Base-by-base conservation (phyloP, 2,888 invertebrate genomes). In the Tetranychus piercei region DNA sequence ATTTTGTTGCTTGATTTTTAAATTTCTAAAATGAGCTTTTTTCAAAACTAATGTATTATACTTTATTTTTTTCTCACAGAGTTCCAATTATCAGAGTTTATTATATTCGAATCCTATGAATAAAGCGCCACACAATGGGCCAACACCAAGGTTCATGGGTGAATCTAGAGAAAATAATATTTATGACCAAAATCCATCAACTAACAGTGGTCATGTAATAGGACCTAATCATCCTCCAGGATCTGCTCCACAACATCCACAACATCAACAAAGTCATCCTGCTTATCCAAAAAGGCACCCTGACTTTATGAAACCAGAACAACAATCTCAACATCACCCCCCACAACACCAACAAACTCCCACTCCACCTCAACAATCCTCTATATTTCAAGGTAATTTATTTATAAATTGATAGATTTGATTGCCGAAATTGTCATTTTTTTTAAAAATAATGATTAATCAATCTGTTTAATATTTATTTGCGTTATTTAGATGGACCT, bases 291-390 rank as follows among this genome's bases (percentile, higher is more conserved):
- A 80, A 76, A 74, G 79, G 18, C 80, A 79, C 76, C 77, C 77
- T n/a, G 80, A 80, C 72, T 80, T 79, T 70, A 73, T 78, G 55
- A 79, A 80, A 75, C 76, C 75, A 20, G 74, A 73, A 6, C 80
- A 87, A 86, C 80, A n/a, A 71, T 44, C 43, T 15, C 23, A 18
- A 71, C 23, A 34, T 23, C n/a, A 70, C 7, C 22, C n/a, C 0
- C 70, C 22, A 23, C 70, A 34, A 5, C 18, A 20, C 65, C 18
- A 20, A 65, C 65, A 65, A 65, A 65, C 65, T 18, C 65, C 65
- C 3, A 18, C 65, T 65, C 20, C 65, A n/a, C 18, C 65, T 65
- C 23, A 23, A 2, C 23, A 23, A 23, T 1, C 23, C 2, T 23
- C 23, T 1, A 23, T 23, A 34, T 34, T 34, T 34, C 34, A 34